A percentile compares a stretch with the other conserved stretches of the same genome.
These are phyloP conservation scores for Ammodytes dubius DNA, from an alignment of 2,113 vertebrate genomes.

Conservation along the genomic window DNA sequence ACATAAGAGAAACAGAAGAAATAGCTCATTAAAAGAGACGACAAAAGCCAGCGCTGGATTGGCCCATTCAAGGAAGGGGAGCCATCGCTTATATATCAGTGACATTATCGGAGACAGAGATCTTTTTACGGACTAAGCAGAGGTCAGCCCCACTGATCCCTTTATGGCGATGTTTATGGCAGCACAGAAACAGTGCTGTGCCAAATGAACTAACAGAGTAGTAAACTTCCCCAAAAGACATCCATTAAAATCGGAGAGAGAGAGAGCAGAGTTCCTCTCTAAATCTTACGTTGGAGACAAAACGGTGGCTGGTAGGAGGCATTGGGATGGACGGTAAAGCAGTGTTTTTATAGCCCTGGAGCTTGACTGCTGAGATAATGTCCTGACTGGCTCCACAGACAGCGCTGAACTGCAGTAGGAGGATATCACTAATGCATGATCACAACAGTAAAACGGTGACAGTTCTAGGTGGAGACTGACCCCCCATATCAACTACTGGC, in stretches of 20 bases:
- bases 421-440: conserved; percentile 40
- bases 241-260: conserved; percentile 63
- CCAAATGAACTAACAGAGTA: conserved; percentile 76
- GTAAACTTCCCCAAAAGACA: conserved; percentile 77
- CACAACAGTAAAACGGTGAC: conserved; percentile 41
- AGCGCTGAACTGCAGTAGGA: conserved; percentile 22
- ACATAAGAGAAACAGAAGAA: not conserved
- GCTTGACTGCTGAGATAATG: conserved; percentile 51
- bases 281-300: conserved; percentile 67
- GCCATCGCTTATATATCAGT: conserved; percentile 55
- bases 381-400: conserved; percentile 29
- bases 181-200: conserved; percentile 61
- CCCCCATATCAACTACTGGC: not conserved
- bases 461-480: conserved; percentile 3
- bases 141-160: conserved; percentile 73
- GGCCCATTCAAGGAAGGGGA: conserved; percentile 24
- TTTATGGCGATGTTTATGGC: conserved; percentile 74
- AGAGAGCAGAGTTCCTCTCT: conserved; percentile 54
- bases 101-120: conserved; percentile 74
- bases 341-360: conserved; percentile 61
- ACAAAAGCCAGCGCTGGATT: conserved; percentile 4
- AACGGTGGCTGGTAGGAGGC: conserved; percentile 36
- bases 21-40: conserved; percentile 20
- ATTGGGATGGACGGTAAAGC: conserved; percentile 58
- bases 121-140: conserved; percentile 78